These are phyloP conservation scores for Phortica variegata DNA, from an alignment of 1,140 invertebrate species.

Conservation along the genomic window DNA sequence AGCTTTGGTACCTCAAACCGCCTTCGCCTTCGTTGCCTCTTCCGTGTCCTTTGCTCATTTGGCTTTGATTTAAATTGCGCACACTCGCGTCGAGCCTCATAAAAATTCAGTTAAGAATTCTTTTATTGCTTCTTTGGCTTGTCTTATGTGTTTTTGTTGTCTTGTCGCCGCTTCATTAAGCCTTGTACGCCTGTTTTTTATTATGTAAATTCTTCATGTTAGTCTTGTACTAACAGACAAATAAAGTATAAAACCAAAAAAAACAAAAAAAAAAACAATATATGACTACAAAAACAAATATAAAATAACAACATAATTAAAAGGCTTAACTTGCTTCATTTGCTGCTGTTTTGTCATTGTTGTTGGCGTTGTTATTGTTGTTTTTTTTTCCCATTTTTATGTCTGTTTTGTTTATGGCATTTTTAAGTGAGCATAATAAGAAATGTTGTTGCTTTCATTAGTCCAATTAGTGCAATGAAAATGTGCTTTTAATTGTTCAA, in stretches of 20 bases:
- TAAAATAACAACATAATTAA: constrained; percentile 25
- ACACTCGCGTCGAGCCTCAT: too few species aligned
- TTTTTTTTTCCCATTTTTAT: constrained; percentile 12
- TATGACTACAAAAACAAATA: too few species aligned
- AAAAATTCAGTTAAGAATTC: neutral
- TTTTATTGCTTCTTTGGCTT: constrained; percentile 9
- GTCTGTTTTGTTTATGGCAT: too few species aligned
- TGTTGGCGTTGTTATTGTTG: neutral
- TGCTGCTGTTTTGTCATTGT: neutral
- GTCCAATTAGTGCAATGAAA: constrained; percentile 43
- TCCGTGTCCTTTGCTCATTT: too few species aligned
- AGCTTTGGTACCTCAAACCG: too few species aligned
- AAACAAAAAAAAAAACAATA: constrained; percentile 19
- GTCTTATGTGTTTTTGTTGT: constrained; percentile 15
- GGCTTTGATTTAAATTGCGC: too few species aligned
- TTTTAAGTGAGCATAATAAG: too few species aligned
- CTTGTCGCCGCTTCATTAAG: constrained; percentile 20
- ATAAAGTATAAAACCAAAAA: constrained; percentile 12
- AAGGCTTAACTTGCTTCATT: constrained; percentile 17
- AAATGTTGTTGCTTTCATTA: too few species aligned
- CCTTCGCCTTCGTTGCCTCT: too few species aligned
- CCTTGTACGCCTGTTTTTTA: neutral
- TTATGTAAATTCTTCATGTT: constrained; percentile 6
- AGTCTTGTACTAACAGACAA: constrained; percentile 1
- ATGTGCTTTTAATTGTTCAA: constrained; percentile 42